Base-by-base conservation (phyloP, 2,113 vertebrate genomes). In the Murina feae region DNA sequence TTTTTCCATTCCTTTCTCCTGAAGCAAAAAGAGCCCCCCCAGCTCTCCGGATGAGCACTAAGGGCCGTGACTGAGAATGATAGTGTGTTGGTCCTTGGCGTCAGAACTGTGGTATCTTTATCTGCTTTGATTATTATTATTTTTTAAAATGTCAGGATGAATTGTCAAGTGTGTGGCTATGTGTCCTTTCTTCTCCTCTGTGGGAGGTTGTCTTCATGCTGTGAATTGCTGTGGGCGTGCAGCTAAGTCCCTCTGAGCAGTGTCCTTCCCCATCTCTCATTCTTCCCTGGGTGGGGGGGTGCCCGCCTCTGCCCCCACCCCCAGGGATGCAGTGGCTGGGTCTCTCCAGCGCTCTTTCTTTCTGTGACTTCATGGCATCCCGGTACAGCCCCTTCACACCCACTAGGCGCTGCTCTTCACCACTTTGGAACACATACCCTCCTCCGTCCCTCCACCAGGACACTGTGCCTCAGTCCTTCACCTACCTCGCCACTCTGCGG, bases 91-190 rank as follows among this genome's bases (percentile, higher is more conserved):
- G 94, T 96, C 89, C 75, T 97, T 92, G 81, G 94, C 35, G 18
- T 96, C 91, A 58, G 44, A 97, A 96, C 96, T 97, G 97, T 97
- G 97, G 97, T 97, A 94, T 96, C 95, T 95, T 84, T 75, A 86
- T 96, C 72, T 96, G 49, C 84, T 76, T 87, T 66, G 90, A 81
- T 78, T 42, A 71, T 92, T 63, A 88, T 90, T 74, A 65, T 89
- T 90, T 90, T 79, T 93, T 87, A 47, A 14, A 71, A 23, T 2
- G 86, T 97, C 92, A 66, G 91, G 86, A 96, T 96, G 95, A 69
- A 13, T 78, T 32, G 92, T 91, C 83, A 65, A 6, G 71, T 39
- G 86, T 86, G 6, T 72, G 93, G 68, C 80, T 91, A 35, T 84
- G 11, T 94, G 78, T 94, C 65, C 76, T 51, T 63, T 42, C 90